A percentile compares a stretch with the other conserved stretches of the same genome.
These are phyloP conservation scores for Toxotes jaculatrix DNA, from an alignment of 2,113 vertebrate genomes.

Conservation along the genomic window DNA sequence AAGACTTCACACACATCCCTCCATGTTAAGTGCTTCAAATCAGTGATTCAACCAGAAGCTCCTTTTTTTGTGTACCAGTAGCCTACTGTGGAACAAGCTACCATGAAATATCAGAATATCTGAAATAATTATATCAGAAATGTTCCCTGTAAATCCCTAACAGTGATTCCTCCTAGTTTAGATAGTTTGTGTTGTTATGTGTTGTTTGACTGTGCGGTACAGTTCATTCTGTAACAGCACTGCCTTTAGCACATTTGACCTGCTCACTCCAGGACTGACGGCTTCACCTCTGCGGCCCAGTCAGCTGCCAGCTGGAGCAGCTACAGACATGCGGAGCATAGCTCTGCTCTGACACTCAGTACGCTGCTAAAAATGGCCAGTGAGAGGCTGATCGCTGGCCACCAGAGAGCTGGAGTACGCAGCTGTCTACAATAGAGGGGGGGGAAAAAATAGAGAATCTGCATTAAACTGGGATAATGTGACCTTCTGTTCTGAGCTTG, in stretches of 20 bases:
- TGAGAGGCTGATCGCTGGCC: conserved; percentile 67
- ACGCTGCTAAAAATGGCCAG: conserved; percentile 74
- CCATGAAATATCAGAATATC: background rate
- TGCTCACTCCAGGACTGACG: conserved; percentile 37
- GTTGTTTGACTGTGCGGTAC: background rate
- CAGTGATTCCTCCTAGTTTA: background rate
- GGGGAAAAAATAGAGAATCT: conserved; percentile 40
- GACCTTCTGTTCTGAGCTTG: conserved; percentile 62
- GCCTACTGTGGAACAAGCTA: no score
- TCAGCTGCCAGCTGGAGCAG: conserved; percentile 69
- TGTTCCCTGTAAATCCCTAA: no score
- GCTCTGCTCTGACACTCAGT: conserved; percentile 61
- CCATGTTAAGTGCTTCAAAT: background rate
- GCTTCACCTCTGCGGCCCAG: conserved; percentile 63
- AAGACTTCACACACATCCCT: background rate
- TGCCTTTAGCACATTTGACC: conserved; percentile 51
- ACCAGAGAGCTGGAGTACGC: conserved; percentile 70
- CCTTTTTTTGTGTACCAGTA: no score
- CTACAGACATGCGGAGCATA: conserved; percentile 55
- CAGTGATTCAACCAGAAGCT: background rate
- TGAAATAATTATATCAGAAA: no score
- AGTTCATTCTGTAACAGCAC: background rate
- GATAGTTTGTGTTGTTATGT: background rate
- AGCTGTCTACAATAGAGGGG: conserved; percentile 73
- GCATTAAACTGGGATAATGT: conserved; percentile 70